Conservation (phyloP, 2,888 invertebrate genomes). For the Folsomia candida region DNA sequence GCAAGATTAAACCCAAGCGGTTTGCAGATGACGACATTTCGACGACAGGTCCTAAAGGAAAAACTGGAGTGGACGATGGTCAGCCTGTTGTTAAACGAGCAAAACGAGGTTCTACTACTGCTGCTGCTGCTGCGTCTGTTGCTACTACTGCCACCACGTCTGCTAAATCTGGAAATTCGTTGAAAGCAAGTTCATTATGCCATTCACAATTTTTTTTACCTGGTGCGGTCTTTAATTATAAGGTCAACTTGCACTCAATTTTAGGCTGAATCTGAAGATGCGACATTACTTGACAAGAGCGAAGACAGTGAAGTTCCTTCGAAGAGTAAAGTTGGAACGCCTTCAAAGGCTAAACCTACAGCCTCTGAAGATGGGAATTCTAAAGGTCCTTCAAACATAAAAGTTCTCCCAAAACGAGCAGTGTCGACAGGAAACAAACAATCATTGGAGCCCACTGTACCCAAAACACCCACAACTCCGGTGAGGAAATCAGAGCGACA, state of each 20-base stretch:
- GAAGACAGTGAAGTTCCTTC: no score
- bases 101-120: slow-evolving; percentile 13
- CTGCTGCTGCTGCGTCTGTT: no score
- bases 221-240: no score
- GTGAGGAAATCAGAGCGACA: slow-evolving; percentile 1
- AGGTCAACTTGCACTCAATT: no score
- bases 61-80: slow-evolving; percentile 27
- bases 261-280: no score
- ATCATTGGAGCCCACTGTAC: slow-evolving; percentile 27
- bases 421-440: slow-evolving; percentile 18
- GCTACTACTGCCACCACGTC: slow-evolving; percentile 13
- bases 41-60: slow-evolving; percentile 5
- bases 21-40: slow-evolving; percentile 53
- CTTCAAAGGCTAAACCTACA: no score
- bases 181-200: no score
- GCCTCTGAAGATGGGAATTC: slow-evolving; percentile 26
- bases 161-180: slow-evolving; percentile 12
- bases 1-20: slow-evolving; percentile 69
- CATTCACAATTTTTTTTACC: no score
- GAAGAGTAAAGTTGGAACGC: no score
- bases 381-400: slow-evolving; percentile 16
- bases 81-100: slow-evolving; percentile 33
- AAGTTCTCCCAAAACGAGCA: slow-evolving; percentile 15
- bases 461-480: slow-evolving; percentile 1
- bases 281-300: no score